Evolutionary conservation across 2,797 vertebrate genomes (phyloP).

Genomic region (Dendrocincla fuliginosa): DNA sequence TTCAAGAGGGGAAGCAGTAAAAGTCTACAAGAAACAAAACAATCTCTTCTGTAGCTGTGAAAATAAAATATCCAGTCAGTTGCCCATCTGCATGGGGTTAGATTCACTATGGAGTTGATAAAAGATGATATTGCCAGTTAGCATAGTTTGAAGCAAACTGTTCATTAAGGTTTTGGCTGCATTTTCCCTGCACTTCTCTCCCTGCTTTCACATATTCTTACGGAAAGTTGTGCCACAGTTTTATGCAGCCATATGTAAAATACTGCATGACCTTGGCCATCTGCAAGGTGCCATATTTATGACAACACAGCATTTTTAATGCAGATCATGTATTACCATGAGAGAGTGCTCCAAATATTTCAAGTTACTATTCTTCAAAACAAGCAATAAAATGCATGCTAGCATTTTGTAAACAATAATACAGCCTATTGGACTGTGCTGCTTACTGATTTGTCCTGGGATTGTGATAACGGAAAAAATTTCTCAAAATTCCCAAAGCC

Average conservation of each 20-base stretch:
- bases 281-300: constrained; percentile 21
- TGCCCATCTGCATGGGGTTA: not conserved
- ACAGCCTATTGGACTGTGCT: not conserved
- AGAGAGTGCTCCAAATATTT: not conserved
- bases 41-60: not conserved
- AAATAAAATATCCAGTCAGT: not conserved
- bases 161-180: constrained; percentile 24
- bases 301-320: not conserved
- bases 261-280: not conserved
- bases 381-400: not conserved
- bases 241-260: not conserved
- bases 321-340: not conserved
- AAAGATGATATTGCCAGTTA: not conserved
- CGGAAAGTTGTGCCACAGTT: not conserved
- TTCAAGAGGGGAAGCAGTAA: not conserved
- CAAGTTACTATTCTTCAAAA: not conserved
- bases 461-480: not conserved
- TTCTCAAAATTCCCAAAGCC: rapidly evolving
- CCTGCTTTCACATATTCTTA: not conserved
- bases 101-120: not conserved
- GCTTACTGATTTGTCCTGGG: not conserved
- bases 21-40: not conserved
- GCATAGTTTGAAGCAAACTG: not conserved
- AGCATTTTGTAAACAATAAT: not conserved
- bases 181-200: not conserved